Evolutionary conservation across 2,797 vertebrate genomes (phyloP).

Genomic region (Okamejei kenojei): DNA sequence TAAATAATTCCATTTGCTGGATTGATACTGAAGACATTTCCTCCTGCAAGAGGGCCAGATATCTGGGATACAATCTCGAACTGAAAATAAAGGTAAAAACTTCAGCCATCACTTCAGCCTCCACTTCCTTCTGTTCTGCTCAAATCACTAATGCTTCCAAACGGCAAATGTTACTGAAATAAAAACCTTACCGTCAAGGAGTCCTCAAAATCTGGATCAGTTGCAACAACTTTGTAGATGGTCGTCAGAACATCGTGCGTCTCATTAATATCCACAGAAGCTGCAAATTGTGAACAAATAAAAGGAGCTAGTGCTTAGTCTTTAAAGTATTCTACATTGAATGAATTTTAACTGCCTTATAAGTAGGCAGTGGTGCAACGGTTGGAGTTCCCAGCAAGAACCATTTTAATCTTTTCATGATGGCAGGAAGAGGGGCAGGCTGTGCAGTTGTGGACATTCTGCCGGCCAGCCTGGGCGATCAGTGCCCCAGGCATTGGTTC

Average conservation of each 20-base stretch:
- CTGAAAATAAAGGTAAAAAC: not conserved
- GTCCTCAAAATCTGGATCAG: constrained; percentile 11
- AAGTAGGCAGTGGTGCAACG: no score
- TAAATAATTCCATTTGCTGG: constrained; percentile 20
- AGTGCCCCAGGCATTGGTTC: no score
- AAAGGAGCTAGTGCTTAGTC: not conserved
- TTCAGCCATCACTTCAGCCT: no score
- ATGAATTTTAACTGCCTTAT: not conserved
- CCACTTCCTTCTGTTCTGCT: not conserved
- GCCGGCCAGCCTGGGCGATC: not conserved
- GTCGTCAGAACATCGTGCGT: not conserved
- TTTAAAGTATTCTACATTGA: not conserved
- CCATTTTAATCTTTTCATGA: not conserved
- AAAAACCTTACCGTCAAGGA: not conserved
- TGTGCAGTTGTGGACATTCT: not conserved
- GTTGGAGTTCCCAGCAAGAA: not conserved
- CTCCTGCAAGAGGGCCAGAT: constrained; percentile 4
- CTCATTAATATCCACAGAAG: constrained; percentile 13
- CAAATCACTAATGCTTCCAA: not conserved
- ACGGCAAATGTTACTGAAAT: not conserved
- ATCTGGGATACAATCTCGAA: constrained; percentile 8
- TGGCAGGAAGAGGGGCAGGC: not conserved
- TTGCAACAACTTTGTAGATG: not conserved
- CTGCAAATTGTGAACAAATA: not conserved
- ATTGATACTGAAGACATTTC: constrained; percentile 7